Base-by-base conservation (phyloP, 92 coral and sea anemone genomes). In the Porites rus region DNA sequence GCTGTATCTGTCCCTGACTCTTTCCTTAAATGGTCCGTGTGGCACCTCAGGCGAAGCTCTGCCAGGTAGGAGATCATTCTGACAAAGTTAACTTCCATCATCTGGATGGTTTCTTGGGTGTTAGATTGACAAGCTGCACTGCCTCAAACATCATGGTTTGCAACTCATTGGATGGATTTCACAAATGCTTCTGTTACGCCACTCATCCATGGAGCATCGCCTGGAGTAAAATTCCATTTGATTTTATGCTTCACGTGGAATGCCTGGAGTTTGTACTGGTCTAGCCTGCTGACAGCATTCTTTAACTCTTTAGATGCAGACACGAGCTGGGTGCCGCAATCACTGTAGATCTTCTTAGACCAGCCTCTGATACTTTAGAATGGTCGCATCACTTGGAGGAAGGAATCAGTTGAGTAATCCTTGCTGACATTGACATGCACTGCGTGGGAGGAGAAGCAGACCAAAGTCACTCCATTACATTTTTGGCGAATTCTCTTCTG, bases 191-290 rank as follows among this genome's bases (percentile, higher is more conserved):
- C 92, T 16, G 85, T 65, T 13, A 68, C 62, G 28, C 92, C 92
- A 66, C 78, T 83, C 65, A 83, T 69, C 92, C 92, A 89, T 3
- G 92, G 92, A 54, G 88, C 88, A 74, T 88, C 88, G 8, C 84
- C 88, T 21, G 88, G 56, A 11, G 70, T 19, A 51, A 88, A 88
- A 54, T 52, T 58, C 88, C 88, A 77, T 56, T 82, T 73, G 21
- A 83, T 38, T 8, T 82, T 87, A 50, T 88, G 77, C 63, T 24
- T 66, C 21, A 50, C 69, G 54, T 75, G 80, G 31, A 50, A 71
- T 28, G 21, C 90, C 61, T 76, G 50, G 10, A 56, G 80, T 76
- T 28, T 67, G 4, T 43, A 10, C 80, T 22, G 52, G 80, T 76
- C 67, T 25, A 72, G 76, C 76, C 38, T n/a, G 13, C 38, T 72